phyloP scores from a whole-genome alignment of 2,888 invertebrate species.

The Crematogaster levior region DNA sequence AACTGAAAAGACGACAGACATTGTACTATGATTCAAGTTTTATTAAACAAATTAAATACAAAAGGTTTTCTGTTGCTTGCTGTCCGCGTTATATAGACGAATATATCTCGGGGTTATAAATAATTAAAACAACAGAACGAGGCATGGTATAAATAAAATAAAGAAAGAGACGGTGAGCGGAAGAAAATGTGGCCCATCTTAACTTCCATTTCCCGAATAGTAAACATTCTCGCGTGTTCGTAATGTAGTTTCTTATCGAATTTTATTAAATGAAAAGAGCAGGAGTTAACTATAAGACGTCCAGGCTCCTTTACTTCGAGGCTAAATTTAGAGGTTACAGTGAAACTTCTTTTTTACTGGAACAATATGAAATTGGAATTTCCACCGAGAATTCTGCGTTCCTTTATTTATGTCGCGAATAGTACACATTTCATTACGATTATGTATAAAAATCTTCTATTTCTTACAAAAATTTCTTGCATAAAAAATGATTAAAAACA shows the following conservation, averaged over 20 bases:
- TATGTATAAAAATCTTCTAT: not conserved
- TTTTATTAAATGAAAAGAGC: conserved; percentile 40
- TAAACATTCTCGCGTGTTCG: conserved; percentile 33
- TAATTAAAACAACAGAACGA: conserved; percentile 79
- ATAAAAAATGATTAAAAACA: conserved; percentile 1
- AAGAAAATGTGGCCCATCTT: conserved; percentile 41
- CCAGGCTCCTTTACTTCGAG: conserved; percentile 9
- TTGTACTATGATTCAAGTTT: conserved; percentile 84
- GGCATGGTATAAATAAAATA: conserved; percentile 55
- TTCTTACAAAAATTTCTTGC: not conserved
- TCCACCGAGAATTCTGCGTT: conserved; percentile 27
- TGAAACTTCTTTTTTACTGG: not conserved
- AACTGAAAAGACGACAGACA: conserved; percentile 63
- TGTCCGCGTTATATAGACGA: conserved; percentile 70
- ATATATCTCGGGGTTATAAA: conserved; percentile 79
- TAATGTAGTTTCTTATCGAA: not conserved
- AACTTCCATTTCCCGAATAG: conserved; percentile 28
- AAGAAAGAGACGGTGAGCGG: conserved; percentile 62
- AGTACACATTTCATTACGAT: not conserved
- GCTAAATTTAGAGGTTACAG: not conserved
- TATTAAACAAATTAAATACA: conserved; percentile 85
- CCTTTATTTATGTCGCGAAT: not conserved
- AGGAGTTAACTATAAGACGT: not conserved
- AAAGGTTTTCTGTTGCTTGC: conserved; percentile 77
- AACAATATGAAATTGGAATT: conserved; percentile 9